A percentile compares a stretch with the other conserved stretches of the same genome.
phyloP scores from a whole-genome alignment of 2,888 invertebrate species.

The Sphaerophoria rueppellii region DNA sequence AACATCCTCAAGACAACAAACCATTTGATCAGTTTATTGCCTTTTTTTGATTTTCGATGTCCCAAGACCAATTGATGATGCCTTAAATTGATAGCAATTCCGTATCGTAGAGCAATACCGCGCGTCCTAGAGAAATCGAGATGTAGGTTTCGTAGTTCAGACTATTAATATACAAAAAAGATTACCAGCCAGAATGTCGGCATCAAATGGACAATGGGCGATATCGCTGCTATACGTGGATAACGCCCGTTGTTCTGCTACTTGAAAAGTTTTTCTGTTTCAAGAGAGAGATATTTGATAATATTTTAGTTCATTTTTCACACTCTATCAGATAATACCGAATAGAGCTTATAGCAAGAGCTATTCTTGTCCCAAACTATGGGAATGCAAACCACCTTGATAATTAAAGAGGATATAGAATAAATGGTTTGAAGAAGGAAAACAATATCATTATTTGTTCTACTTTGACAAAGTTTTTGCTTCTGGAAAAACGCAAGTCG shows the following conservation, averaged over 20 bases:
- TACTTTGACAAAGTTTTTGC: no score
- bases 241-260: slow-evolving; percentile 44
- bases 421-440: no score
- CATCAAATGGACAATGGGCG: slow-evolving; percentile 6
- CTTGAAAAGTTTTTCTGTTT: slow-evolving; percentile 44
- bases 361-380: no score
- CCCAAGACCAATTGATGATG: background rate
- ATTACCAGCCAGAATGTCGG: background rate
- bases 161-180: slow-evolving; percentile 35
- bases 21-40: no score
- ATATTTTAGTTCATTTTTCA: no score
- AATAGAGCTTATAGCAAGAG: no score
- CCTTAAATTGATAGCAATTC: no score
- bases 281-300: slow-evolving; percentile 11
- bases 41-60: background rate
- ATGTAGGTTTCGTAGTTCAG: slow-evolving; percentile 18
- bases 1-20: slow-evolving; percentile 22
- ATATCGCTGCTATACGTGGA: slow-evolving; percentile 51
- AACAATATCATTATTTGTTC: no score
- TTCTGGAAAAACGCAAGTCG: no score
- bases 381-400: no score
- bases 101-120: background rate
- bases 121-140: background rate
- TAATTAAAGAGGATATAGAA: no score
- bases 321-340: no score